phyloP scores from a whole-genome alignment of 1,140 invertebrate genomes.

The Pogonognathellus flavescens region DNA sequence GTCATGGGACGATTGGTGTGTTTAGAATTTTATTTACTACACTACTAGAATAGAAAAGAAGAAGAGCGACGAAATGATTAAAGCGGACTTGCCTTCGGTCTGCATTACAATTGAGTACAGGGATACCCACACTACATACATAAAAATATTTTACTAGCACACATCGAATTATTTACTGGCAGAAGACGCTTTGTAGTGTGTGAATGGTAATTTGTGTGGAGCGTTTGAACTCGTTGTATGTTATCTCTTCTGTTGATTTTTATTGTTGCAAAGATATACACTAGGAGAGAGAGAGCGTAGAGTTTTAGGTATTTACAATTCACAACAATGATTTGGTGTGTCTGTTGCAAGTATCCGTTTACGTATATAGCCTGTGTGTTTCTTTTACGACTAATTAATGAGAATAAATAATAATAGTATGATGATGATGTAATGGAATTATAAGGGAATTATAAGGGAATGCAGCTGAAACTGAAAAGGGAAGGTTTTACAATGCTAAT shows the following conservation, averaged over 20 bases:
- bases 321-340: background rate
- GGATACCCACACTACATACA: no score
- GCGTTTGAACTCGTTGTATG: background rate
- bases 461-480: no score
- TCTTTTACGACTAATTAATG: background rate
- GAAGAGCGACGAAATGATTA: no score
- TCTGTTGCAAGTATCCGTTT: background rate
- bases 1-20: no score
- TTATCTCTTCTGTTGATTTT: background rate
- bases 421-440: constrained; percentile 1
- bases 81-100: no score
- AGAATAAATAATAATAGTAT: background rate
- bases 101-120: no score
- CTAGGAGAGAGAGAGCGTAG: background rate
- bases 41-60: no score
- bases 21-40: no score
- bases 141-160: no score
- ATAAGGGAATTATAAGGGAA: background rate
- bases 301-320: background rate
- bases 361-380: background rate
- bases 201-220: no score
- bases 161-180: no score
- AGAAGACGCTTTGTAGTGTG: no score
- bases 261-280: background rate
- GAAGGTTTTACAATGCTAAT: background rate